Evolutionary conservation across 2,888 invertebrate genomes (phyloP), one percentile per base, ranked within the genome.

Genomic region (Notocelia uddmanniana): DNA sequence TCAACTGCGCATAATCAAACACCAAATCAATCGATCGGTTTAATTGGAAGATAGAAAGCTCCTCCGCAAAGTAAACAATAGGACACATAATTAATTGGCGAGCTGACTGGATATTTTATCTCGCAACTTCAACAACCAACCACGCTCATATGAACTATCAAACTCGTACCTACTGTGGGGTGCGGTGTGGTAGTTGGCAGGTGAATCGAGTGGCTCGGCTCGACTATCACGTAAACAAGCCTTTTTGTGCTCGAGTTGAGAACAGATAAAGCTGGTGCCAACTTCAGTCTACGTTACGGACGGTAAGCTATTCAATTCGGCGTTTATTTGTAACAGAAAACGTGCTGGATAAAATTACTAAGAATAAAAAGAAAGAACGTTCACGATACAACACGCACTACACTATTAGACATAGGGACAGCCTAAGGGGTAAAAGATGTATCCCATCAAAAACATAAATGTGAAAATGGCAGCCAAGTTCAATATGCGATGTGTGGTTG

Each of bases 201-300:
- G 67, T 72, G 72, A 72, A 72, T 68, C 34, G 68, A 72, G 72
- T 68, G 59, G 54, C 71, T 67, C n/a, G 23, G 66, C 45, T 67
- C n/a, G 23, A 59, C 45, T 71, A 71, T 71, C 71, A 67, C 67
- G 23, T 71, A 70, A 66, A 71, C 71, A 67, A 54, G 67, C 66
- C 67, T 71, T 71, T 71, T 71, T 67, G 67, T 60, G 60, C 45
- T 62, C 55, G 54, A 68, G 55, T 68, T 62, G 72, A 72, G 54
- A 67, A 55, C 60, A 72, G 71, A 72, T 72, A 72, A 68, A 72
- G 62, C 72, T 67, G 23, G 54, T 72, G 72, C 72, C 72, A 72
- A 72, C 68, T 72, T 72, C 68, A 68, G 55, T 55, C 58, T 60
- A 67, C 60, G 60, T 52, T 60, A 67, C 67, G 55, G 48, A 23